phyloP scores from a whole-genome alignment of 2,797 vertebrate genomes.

The Leucoraja ocellata region DNA sequence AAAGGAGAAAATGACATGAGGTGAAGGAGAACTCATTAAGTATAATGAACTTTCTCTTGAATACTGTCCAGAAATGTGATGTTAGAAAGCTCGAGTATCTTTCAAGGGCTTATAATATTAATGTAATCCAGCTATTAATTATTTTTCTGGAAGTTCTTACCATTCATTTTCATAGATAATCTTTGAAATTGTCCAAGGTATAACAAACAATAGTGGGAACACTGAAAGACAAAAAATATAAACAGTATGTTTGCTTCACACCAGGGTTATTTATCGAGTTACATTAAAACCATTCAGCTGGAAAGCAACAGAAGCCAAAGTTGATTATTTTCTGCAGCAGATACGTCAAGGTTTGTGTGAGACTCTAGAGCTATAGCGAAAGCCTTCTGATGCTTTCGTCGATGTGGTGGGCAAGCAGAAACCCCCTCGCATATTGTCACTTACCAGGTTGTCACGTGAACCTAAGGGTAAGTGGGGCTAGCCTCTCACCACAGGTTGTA shows the following conservation, averaged over 20 bases:
- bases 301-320: background rate
- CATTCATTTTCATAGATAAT: slow-evolving; percentile 62
- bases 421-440: background rate
- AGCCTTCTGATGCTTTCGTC: background rate
- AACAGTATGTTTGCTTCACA: no score
- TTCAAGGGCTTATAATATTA: background rate
- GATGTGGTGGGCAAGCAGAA: background rate
- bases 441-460: background rate
- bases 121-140: background rate
- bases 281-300: background rate
- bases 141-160: slow-evolving; percentile 50
- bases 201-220: slow-evolving; percentile 64
- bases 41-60: background rate
- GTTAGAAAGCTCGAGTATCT: background rate
- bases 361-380: background rate
- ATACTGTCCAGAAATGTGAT: background rate
- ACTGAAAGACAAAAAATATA: slow-evolving; percentile 47
- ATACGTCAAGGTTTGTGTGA: background rate
- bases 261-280: no score
- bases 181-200: slow-evolving; percentile 63
- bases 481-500: background rate
- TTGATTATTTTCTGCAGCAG: background rate
- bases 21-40: background rate
- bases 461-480: background rate
- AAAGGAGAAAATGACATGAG: no score